Evolutionary conservation across 2,113 vertebrate genomes (phyloP), one percentile per base, ranked within the genome.

Genomic region (Sus scrofa): DNA sequence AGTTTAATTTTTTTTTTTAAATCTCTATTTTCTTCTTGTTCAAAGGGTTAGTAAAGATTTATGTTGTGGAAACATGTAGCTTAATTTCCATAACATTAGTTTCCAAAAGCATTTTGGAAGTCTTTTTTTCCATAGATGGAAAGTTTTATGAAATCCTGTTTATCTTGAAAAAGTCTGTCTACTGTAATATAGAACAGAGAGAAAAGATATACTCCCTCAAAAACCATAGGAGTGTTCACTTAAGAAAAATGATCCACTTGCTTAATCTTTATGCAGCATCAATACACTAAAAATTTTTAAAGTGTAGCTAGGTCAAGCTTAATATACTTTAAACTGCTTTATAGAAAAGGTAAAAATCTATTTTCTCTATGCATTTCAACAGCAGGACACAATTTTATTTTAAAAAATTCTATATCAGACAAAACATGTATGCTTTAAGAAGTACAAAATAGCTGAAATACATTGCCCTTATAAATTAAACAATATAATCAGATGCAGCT

Each of bases 161-260:
- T 91, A 91, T 83, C 84, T 96, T 94, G 62, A 94, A 96, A 90
- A 88, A 65, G 56, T 95, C 81, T 88, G 84, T 93, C 71, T 22
- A 44, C 39, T 32, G 92, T 50, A 84, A 74, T 37, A 75, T 11
- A 94, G 79, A 62, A 63, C 8, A 93, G 44, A 91, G 73, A 91
- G 6, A 79, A 87, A 86, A 44, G 92, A 92, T 84, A 39, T 1
- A 68, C 30, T 79, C 60, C 37, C 4, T 86, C 22, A 54, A 95
- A 92, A 96, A 14, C 27, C 24, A 93, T 27, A 89, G n/a, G n/a
- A 65, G 18, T 67, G 39, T 94, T 95, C 90, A 77, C 26, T 84
- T 39, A 73, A 96, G n/a, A 37, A 65, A 75, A 87, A 82, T 91
- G 12, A 81, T 50, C 3, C 22, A 50, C 20, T 83, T 54, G 4